phyloP scores from a whole-genome alignment of 2,113 vertebrate genomes.

The Otocyon megalotis region DNA sequence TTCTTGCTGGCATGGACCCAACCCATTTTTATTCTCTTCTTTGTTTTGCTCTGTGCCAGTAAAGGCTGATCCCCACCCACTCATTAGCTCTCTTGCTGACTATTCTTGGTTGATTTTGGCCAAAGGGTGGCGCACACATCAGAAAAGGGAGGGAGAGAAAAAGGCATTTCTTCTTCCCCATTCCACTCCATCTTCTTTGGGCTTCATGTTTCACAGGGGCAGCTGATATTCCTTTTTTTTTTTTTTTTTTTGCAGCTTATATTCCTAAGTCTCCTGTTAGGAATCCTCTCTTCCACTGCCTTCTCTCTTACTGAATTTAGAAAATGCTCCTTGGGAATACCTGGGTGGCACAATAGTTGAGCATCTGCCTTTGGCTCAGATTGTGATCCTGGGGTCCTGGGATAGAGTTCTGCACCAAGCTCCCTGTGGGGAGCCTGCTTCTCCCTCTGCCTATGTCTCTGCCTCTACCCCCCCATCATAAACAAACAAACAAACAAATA shows the following conservation, averaged over 20 bases:
- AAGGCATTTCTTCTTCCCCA: neutral
- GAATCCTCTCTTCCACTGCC: neutral
- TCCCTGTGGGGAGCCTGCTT: no score
- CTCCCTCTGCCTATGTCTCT: no score
- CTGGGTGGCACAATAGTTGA: no score
- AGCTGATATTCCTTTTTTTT: neutral
- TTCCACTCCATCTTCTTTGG: neutral
- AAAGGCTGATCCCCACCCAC: neutral
- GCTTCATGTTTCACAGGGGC: neutral
- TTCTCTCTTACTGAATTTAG: neutral
- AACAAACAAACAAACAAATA: no score
- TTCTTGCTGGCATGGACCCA: neutral
- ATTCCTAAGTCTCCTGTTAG: neutral
- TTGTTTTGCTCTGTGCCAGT: neutral
- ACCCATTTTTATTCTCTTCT: neutral
- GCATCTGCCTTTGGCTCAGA: no score
- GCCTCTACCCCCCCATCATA: no score
- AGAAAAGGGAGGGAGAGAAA: neutral
- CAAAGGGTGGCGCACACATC: neutral
- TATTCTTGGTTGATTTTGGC: neutral
- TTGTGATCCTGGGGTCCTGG: no score
- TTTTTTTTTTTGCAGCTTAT: neutral
- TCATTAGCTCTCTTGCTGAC: neutral
- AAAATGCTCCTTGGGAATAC: neutral
- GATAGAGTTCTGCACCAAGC: no score